Percentiles rank a stretch among this genome's conserved stretches.
Evolutionary conservation across 2,888 invertebrate genomes (phyloP).

Genomic region (Sinohyriopsis cumingii): DNA sequence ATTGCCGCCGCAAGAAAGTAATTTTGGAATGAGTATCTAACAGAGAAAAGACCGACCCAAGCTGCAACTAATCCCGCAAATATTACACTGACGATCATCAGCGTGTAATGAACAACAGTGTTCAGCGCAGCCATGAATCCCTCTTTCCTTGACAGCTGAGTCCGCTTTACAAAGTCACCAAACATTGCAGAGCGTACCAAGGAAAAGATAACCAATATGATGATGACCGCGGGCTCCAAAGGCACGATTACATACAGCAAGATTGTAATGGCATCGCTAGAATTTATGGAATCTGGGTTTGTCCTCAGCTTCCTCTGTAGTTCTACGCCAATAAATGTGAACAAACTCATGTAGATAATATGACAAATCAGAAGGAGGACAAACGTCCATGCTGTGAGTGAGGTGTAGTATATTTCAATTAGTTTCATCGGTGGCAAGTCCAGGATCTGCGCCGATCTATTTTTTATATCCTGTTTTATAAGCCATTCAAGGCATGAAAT

Average conservation of each 20-base stretch:
- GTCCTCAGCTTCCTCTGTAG: constrained; percentile 9
- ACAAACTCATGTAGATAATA: constrained; percentile 56
- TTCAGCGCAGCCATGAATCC: constrained; percentile 3
- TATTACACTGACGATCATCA: constrained; percentile 11
- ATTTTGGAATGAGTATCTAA: constrained; percentile 38
- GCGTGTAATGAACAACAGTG: constrained; percentile 1
- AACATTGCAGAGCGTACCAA: constrained; percentile 1
- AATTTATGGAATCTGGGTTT: background rate
- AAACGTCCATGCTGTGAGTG: constrained; percentile 57
- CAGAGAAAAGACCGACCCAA: constrained; percentile 49
- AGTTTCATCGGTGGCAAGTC: constrained; percentile 54
- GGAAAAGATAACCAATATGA: background rate
- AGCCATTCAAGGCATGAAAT: constrained; percentile 53
- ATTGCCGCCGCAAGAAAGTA: constrained; percentile 56
- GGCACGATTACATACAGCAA: constrained; percentile 18
- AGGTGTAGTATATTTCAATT: constrained; percentile 53
- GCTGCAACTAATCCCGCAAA: constrained; percentile 45
- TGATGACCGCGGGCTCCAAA: constrained; percentile 13
- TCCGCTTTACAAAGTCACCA: constrained; percentile 5
- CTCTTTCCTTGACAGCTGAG: constrained; percentile 21
- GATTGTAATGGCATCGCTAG: background rate
- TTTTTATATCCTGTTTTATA: constrained; percentile 29
- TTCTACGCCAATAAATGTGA: constrained; percentile 17
- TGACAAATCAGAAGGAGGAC: constrained; percentile 54
- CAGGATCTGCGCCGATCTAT: constrained; percentile 45